Base-by-base conservation (phyloP, 2,113 vertebrate genomes). In the Capra hircus region DNA sequence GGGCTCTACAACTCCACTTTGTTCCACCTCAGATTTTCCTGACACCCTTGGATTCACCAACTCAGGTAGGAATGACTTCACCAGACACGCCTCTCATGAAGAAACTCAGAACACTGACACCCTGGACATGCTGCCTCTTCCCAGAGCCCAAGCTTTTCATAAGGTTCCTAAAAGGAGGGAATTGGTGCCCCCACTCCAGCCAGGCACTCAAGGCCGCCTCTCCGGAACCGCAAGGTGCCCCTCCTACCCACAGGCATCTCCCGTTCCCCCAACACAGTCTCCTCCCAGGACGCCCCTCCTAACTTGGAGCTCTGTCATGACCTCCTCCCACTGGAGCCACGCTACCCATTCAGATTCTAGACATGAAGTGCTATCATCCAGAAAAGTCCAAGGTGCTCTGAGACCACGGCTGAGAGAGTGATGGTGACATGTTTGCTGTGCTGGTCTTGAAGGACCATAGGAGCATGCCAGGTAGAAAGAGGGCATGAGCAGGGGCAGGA, bases 201-300 rank as follows among this genome's bases (percentile, higher is more conserved):
- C 48, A 48, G 45, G 30, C 45, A 13, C 17, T 5, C 36, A 0
- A 64, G 87, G 48, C 11, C 1, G 0, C 43, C 48, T 25, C 33
- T 40, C 33, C 84, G 27, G 53, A 59, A n/a, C 83, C 25, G 16
- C 3, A 21, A 27, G 48, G 94, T 94, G 57, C 88, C 53, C 52
- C 40, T 80, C 36, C 83, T 45, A 30, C 81, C 93, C 12, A 1
- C 27, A n/a, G 96, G 64, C 92, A 0, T 55, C 97, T 28, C 89
- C 96, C 28, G 7, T 25, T 2, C 3, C 2, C 3, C 1, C 1
- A 0, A 1, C 11, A 80, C 4, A 0, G 0, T 14, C 40, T 92
- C 43, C 23, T 90, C 30, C 84, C 64, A n/a, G 60, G 5, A 21
- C 55, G 9, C 43, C 43, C 62, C 50, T 83, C 71, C 53, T 17